A percentile compares a stretch with the other conserved stretches of the same genome.
These are phyloP conservation scores for Triplophysa bombifrons DNA, from an alignment of 2,797 vertebrate species.

Conservation along the genomic window DNA sequence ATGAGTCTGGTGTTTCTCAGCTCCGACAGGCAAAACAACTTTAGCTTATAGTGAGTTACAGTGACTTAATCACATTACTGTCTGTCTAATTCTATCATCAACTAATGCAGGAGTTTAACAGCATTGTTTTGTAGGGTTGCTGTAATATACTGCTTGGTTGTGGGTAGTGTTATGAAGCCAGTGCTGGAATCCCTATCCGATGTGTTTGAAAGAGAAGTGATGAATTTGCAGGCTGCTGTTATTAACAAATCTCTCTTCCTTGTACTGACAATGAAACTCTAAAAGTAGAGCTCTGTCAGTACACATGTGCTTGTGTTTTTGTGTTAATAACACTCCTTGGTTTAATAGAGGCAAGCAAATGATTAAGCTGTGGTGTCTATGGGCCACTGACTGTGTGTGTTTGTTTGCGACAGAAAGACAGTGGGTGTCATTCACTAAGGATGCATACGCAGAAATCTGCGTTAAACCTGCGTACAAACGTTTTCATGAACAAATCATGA, in stretches of 20 bases:
- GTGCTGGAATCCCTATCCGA: not conserved
- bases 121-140: not conserved
- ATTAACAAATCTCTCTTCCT: not conserved
- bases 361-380: conserved; percentile 16
- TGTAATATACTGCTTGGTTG: not conserved
- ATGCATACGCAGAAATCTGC: too few relatives aligned
- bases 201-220: not conserved
- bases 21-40: conserved; percentile 1
- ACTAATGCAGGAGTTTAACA: conserved; percentile 2
- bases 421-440: too few relatives aligned
- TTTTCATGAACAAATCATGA: too few relatives aligned
- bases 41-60: not conserved
- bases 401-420: not conserved
- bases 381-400: conserved; percentile 3
- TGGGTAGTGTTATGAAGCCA: not conserved
- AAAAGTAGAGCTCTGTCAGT: conserved; percentile 6
- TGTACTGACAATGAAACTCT: not conserved
- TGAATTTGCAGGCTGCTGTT: not conserved
- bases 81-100: conserved; percentile 5
- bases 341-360: conserved; percentile 29
- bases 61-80: conserved; percentile 24
- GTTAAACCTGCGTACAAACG: too few relatives aligned
- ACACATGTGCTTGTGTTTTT: not conserved
- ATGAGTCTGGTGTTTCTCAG: conserved; percentile 14
- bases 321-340: conserved; percentile 16